Percentiles rank a stretch among this genome's conserved stretches.
Conservation (phyloP, 2,797 vertebrate species). For the Karalla daura region DNA sequence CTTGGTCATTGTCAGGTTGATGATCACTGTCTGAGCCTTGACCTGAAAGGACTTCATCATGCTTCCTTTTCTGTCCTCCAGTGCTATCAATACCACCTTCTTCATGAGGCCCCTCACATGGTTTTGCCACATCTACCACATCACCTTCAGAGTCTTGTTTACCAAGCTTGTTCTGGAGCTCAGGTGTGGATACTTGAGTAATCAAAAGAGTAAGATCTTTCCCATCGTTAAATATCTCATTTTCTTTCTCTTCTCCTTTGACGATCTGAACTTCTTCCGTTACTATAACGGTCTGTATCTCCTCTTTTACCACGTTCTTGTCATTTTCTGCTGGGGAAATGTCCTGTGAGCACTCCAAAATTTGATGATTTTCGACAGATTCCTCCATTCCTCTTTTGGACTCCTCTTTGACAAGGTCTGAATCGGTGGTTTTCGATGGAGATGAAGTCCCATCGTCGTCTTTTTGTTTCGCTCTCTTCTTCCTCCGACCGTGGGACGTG, state of each 20-base stretch:
- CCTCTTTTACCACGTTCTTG: constrained; percentile 43
- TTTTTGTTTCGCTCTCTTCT: constrained; percentile 81
- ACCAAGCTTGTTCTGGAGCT: constrained; percentile 59
- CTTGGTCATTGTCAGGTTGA: constrained; percentile 20
- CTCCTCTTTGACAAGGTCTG: constrained; percentile 46
- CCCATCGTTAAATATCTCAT: constrained; percentile 31
- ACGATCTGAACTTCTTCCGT: constrained; percentile 35
- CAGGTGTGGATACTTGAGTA: constrained; percentile 57
- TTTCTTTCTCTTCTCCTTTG: constrained; percentile 59
- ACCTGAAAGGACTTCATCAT: constrained; percentile 18
- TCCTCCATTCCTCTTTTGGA: constrained; percentile 42
- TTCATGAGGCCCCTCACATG: constrained; percentile 2
- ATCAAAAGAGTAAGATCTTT: constrained; percentile 24
- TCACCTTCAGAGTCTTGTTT: constrained; percentile 9
- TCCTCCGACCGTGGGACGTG: constrained; percentile 82
- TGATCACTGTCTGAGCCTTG: constrained; percentile 18
- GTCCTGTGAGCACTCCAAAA: constrained; percentile 13
- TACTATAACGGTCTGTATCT: constrained; percentile 34
- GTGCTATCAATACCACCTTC: constrained; percentile 1
- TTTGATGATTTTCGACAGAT: constrained; percentile 12
- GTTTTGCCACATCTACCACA: constrained; percentile 3
- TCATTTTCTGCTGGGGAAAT: constrained; percentile 13
- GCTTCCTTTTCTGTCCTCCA: not conserved
- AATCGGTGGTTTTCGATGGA: constrained; percentile 55
- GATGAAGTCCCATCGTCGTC: constrained; percentile 47